These are phyloP conservation scores for Acronicta psi DNA, from an alignment of 2,888 invertebrate species.

Conservation along the genomic window DNA sequence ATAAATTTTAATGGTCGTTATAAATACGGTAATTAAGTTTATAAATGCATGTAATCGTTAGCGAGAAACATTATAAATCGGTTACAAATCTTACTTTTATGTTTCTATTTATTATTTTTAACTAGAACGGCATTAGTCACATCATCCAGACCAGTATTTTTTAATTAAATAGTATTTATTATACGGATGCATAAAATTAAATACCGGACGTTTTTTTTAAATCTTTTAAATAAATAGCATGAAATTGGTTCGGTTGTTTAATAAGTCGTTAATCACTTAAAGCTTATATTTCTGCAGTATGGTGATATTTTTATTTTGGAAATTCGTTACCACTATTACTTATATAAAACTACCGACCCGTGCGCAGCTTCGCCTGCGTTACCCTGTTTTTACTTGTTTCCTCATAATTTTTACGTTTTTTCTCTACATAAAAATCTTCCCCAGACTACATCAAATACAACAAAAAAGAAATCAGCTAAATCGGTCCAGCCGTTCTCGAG, in stretches of 20 bases:
- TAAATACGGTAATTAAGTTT: too few relatives aligned
- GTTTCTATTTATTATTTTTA: constrained; percentile 5
- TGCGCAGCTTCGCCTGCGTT: too few relatives aligned
- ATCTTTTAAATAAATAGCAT: constrained; percentile 17
- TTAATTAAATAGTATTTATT: constrained; percentile 19
- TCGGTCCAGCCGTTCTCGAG: too few relatives aligned
- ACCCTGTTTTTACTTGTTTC: too few relatives aligned
- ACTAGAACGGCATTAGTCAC: constrained; percentile 32
- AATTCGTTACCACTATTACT: neutral
- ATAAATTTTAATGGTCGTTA: too few relatives aligned
- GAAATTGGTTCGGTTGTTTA: constrained; percentile 28
- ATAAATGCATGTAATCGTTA: neutral
- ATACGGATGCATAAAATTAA: constrained; percentile 9
- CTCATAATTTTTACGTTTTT: too few relatives aligned
- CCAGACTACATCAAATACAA: too few relatives aligned
- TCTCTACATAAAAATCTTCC: too few relatives aligned
- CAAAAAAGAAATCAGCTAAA: too few relatives aligned
- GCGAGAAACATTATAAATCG: constrained; percentile 22
- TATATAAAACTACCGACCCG: too few relatives aligned
- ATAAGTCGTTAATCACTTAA: constrained; percentile 1
- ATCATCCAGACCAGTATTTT: constrained; percentile 29
- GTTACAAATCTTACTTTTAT: constrained; percentile 45
- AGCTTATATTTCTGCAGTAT: constrained; percentile 2
- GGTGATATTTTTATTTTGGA: constrained; percentile 10
- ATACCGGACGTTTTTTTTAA: constrained; percentile 34